Base-by-base conservation (phyloP, 2,888 invertebrate species). In the Ptychoptera contaminata region DNA sequence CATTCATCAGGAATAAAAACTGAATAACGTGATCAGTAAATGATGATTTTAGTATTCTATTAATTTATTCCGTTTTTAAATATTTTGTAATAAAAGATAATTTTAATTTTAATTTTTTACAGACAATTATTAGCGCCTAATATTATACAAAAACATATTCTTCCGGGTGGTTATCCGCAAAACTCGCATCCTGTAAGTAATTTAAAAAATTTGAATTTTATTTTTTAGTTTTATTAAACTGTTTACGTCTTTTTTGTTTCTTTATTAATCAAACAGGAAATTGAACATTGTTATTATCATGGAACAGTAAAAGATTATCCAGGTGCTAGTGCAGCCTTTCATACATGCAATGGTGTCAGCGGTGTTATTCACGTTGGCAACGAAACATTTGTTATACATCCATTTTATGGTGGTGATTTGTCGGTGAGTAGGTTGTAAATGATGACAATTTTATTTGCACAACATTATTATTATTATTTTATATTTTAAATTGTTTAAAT, bases 271-370 rank as follows among this genome's bases (percentile, higher is more conserved):
- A n/a, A n/a, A n/a, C 73, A 91, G 88, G 90, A 90, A 72, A 88
- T 92, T 67, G 94, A 96, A 67, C 94, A 96, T 70, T 97, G 97
- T 67, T 97, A 94, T 73, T 97, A 97, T 68, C 96, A 97, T 67
- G 96, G 96, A 48, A 87, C 87, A 3, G 93, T 97, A 47, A 92
- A 90, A 67, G 93, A 93, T 70, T 91, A 93, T 69, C 91, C 93
- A 8, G 92, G 91, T 52, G 93, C 94, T 16, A 86, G 86, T 52
- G 96, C 94, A 16, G 94, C 96, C 55, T 87, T 97, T 70, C 91
- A 93, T 69, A 97, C 96, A 44, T 97, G 97, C 71, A 91, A 92
- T 67, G 97, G 97, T 43, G 87, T 97, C 56, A 90, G 92, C 57
- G 96, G 94, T 15, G 88, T 97, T 58, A 93, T 97, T 58, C 92